phyloP scores from a whole-genome alignment of 1,140 invertebrate genomes.

The Vollenhovia emeryi region DNA sequence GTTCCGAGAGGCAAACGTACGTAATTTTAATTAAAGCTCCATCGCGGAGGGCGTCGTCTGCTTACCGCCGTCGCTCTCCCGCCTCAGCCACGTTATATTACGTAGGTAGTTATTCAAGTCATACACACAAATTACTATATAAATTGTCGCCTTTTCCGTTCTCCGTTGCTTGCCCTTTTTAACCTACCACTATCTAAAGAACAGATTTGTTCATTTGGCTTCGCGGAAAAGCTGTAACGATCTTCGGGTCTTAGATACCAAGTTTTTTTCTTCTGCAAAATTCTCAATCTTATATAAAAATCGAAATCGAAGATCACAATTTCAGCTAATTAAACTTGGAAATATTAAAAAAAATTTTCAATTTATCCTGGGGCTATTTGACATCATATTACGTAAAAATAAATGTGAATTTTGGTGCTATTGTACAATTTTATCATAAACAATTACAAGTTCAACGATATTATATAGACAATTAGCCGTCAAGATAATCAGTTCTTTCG shows the following conservation, averaged over 20 bases:
- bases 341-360: background rate
- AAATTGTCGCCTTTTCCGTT: slow-evolving; percentile 73
- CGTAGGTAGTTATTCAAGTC: slow-evolving; percentile 82
- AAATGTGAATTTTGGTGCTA: background rate
- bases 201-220: background rate
- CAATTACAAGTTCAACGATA: background rate
- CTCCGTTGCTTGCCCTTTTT: slow-evolving; percentile 23
- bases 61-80: slow-evolving; percentile 67
- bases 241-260: background rate
- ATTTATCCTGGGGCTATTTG: background rate
- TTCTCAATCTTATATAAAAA: background rate
- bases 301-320: background rate
- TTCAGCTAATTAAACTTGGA: background rate
- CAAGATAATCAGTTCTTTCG: background rate
- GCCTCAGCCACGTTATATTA: slow-evolving; percentile 75
- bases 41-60: slow-evolving; percentile 79
- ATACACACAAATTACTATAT: slow-evolving; percentile 82
- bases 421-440: background rate
- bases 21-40: slow-evolving; percentile 85
- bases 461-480: background rate
- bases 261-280: background rate
- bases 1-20: slow-evolving; percentile 79
- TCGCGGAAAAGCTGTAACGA: background rate
- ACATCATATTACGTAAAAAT: background rate
- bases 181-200: background rate